Base-by-base conservation (phyloP, 2,797 vertebrate genomes). In the Apodemus agrarius region DNA sequence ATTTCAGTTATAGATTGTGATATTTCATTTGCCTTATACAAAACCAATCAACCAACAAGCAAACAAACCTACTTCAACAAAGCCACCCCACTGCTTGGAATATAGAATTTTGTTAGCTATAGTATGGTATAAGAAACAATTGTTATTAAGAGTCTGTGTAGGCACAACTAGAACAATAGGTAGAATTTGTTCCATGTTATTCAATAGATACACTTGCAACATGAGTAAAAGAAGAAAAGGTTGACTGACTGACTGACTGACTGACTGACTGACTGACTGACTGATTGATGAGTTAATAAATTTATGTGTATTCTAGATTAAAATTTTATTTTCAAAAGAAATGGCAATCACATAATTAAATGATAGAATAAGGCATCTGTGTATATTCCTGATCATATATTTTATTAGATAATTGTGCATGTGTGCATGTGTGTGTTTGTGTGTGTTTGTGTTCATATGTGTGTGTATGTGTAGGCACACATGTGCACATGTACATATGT, bases 301-400 rank as follows among this genome's bases (percentile, higher is more conserved):
- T 69, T 61, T 49, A 75, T 11, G 69, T 4, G 10, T 22, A 4
- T 7, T 81, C 46, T 69, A 89, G 79, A 54, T 87, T 86, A 78
- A 29, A 37, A 43, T n/a, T 40, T 96, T 43, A 78, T 43, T 95
- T 87, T 81, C 75, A 81, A 57, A 31, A 74, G 29, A 95, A 57
- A 88, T 89, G 78, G 19, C 4, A 96, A 81, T 16, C 46, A 84
- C 0, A 67, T 67, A 92, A 52, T 72, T 34, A 80, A 87, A 14
- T 72, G 16, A 65, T 85, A 31, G 3, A 86, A 85, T 94, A 92
- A 93, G 1, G 12, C 1, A 43, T 49, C 65, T 16, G 40, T 67
- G 78, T 78, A 31, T 57, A 72, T 49, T 83, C n/a, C 22, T 87
- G 37, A 7, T 81, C 49, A 76, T 67, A 22, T 34, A 49, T 79